phyloP scores from a whole-genome alignment of 2,113 vertebrate species.

The Jaculus jaculus region DNA sequence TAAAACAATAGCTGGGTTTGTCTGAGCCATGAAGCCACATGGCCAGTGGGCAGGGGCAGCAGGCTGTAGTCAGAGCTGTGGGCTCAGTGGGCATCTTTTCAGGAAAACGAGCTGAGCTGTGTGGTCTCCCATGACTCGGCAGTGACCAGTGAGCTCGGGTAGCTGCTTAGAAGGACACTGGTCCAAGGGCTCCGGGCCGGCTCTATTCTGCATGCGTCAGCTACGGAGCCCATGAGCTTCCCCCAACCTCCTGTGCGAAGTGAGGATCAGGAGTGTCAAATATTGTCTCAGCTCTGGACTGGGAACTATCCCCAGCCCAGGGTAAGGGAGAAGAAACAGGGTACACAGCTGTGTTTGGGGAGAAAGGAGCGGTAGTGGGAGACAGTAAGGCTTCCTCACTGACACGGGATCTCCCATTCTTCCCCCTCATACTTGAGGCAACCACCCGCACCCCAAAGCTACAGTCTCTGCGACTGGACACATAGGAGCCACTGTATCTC shows the following conservation, averaged over 20 bases:
- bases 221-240: accelerated
- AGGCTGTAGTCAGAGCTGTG: accelerated
- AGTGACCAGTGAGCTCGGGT: not conserved
- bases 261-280: accelerated
- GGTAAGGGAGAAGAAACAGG: not conserved
- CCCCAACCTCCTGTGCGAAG: accelerated
- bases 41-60: too few species aligned
- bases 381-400: not conserved
- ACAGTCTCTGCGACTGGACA: accelerated
- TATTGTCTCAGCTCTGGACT: accelerated
- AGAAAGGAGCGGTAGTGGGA: not conserved
- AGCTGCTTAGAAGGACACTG: not conserved
- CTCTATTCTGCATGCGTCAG: not conserved
- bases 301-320: accelerated
- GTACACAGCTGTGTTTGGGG: accelerated
- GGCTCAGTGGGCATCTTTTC: accelerated
- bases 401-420: accelerated
- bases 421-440: accelerated
- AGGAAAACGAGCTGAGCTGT: accelerated
- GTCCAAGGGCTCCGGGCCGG: not conserved
- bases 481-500: accelerated
- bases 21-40: not conserved
- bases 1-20: accelerated
- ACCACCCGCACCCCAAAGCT: not conserved
- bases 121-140: accelerated